Evolutionary conservation across 1,140 invertebrate species (phyloP).

Genomic region (Dinoponera quadriceps): DNA sequence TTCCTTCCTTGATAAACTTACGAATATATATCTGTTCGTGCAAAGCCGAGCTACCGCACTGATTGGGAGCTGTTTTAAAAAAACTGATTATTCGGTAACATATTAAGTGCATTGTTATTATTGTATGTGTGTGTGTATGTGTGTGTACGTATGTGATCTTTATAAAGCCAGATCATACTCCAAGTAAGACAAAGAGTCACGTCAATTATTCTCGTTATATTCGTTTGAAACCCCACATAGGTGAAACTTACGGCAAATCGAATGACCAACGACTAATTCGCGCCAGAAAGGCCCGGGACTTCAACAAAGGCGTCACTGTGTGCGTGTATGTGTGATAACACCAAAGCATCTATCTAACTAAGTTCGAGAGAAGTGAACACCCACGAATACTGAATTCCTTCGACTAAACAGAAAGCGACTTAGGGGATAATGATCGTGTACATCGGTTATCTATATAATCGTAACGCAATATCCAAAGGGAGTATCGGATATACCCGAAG

Average conservation of each 20-base stretch:
- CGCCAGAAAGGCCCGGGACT: not conserved
- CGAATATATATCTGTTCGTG: conserved; percentile 13
- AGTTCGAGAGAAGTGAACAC: not conserved
- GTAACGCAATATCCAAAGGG: conserved; percentile 28
- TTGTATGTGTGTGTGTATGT: too few relatives aligned
- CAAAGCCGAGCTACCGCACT: not conserved
- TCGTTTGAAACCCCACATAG: not conserved
- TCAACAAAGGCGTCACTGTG: not conserved
- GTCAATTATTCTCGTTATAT: not conserved
- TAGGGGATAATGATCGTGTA: not conserved
- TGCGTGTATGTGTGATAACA: not conserved
- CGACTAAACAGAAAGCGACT: not conserved
- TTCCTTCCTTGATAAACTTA: conserved; percentile 9
- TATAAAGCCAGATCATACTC: not conserved
- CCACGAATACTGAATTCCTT: not conserved
- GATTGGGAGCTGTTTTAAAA: not conserved
- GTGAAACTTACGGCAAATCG: conserved; percentile 14
- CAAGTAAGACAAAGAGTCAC: not conserved
- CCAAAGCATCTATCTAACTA: not conserved
- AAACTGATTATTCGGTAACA: not conserved
- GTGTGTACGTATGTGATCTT: not conserved
- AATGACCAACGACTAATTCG: not conserved
- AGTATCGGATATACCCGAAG: conserved; percentile 43
- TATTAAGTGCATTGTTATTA: not conserved
- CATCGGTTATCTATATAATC: conserved; percentile 8